A percentile compares a stretch with the other conserved stretches of the same genome.
These are phyloP conservation scores for Drosophila fulvimacula DNA, from an alignment of 2,888 invertebrate species.

Conservation along the genomic window DNA sequence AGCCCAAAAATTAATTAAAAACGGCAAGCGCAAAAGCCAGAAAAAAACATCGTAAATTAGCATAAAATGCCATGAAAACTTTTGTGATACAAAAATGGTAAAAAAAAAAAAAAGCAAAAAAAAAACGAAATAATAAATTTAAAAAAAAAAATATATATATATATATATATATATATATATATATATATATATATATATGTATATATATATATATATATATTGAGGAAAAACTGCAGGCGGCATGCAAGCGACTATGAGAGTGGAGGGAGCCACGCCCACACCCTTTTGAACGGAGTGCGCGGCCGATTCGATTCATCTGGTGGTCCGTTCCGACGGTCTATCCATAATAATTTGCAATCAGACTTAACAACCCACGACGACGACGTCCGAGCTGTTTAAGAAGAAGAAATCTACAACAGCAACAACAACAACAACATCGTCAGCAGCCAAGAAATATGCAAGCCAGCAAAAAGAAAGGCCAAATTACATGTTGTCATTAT, in stretches of 20 bases:
- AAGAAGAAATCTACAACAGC: conserved; percentile 30
- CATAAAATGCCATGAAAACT: conserved; percentile 59
- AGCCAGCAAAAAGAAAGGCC: conserved; percentile 66
- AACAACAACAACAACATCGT: conserved; percentile 6
- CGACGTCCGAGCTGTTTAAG: conserved; percentile 12
- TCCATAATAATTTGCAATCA: conserved; percentile 76
- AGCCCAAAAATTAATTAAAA: conserved; percentile 60
- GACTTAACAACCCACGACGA: conserved; percentile 62
- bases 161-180: no score
- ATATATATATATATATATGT: no score
- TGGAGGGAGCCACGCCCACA: conserved; percentile 18
- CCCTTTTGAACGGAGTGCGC: conserved; percentile 2
- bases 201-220: not conserved
- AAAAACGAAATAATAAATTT: not conserved
- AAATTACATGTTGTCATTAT: conserved; percentile 75
- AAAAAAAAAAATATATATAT: not conserved
- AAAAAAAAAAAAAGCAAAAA: not conserved
- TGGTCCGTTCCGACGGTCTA: conserved; percentile 21
- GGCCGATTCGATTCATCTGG: conserved; percentile 10
- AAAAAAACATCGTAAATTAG: conserved; percentile 57
- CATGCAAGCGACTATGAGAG: conserved; percentile 3
- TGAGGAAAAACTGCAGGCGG: conserved; percentile 9
- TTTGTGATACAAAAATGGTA: conserved; percentile 26
- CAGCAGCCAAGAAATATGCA: conserved; percentile 41
- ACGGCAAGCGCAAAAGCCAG: conserved; percentile 32